These are phyloP conservation scores for Takifugu ocellatus DNA, from an alignment of 2,797 vertebrate species.

Conservation along the genomic window DNA sequence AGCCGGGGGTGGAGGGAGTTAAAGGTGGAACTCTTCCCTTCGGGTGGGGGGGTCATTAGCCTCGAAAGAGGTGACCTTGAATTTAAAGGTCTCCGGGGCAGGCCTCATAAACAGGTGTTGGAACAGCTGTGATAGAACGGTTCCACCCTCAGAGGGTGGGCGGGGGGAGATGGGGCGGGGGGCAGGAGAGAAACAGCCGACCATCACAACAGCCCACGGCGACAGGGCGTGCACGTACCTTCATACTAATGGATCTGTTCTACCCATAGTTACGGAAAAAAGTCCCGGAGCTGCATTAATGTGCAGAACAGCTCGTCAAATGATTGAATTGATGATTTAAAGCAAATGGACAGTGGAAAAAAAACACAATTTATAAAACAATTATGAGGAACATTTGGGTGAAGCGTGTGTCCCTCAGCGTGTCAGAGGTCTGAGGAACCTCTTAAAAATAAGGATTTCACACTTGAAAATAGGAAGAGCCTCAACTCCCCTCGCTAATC, in stretches of 20 bases:
- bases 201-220: constrained; percentile 30
- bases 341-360: too few relatives aligned
- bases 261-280: constrained; percentile 23
- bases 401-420: too few relatives aligned
- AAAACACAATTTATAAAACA: too few relatives aligned
- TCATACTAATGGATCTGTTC: constrained; percentile 34
- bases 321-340: too few relatives aligned
- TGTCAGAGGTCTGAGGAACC: too few relatives aligned
- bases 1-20: constrained; percentile 4
- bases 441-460: too few relatives aligned
- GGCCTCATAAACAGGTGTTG: constrained; percentile 51
- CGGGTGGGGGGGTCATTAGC: constrained; percentile 39
- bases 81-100: constrained; percentile 24
- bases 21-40: constrained; percentile 42
- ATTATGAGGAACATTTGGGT: too few relatives aligned
- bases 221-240: constrained; percentile 26
- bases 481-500: too few relatives aligned
- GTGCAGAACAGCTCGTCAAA: constrained; percentile 1
- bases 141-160: constrained; percentile 16
- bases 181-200: constrained; percentile 23
- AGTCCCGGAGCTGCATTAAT: constrained; percentile 13
- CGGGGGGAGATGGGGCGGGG: constrained; percentile 4
- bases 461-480: too few relatives aligned
- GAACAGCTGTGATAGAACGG: constrained; percentile 49
- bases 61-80: constrained; percentile 46